Evolutionary conservation across 2,113 vertebrate species (phyloP).

Genomic region (Etheostoma spectabile): DNA sequence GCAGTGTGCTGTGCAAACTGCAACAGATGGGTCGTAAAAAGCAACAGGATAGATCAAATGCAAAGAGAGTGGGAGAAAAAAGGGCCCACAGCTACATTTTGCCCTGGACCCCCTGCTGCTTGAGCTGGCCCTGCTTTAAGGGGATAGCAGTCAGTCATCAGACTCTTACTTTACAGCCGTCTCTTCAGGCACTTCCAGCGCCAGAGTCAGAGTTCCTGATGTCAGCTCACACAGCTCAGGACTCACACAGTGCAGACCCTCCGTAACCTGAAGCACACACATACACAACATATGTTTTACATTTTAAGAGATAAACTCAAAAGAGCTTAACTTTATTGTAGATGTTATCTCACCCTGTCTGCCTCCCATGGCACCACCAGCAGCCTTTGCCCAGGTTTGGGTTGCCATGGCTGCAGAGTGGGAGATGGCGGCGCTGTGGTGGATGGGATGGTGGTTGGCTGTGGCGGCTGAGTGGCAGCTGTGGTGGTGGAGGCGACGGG

Average conservation of each 20-base stretch:
- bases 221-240: slow-evolving; percentile 91
- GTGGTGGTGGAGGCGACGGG: slow-evolving; percentile 74
- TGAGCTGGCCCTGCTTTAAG: slow-evolving; percentile 1
- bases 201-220: slow-evolving; percentile 88
- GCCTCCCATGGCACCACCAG: slow-evolving; percentile 93
- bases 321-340: neutral
- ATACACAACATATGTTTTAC: slow-evolving; percentile 30
- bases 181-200: slow-evolving; percentile 93
- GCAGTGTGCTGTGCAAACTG: slow-evolving; percentile 1
- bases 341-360: slow-evolving; percentile 87
- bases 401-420: slow-evolving; percentile 91
- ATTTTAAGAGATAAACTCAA: slow-evolving; percentile 7
- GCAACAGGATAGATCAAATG: neutral
- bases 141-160: neutral
- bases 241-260: slow-evolving; percentile 91
- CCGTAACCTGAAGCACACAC: slow-evolving; percentile 84
- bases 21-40: neutral
- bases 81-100: neutral
- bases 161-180: slow-evolving; percentile 94
- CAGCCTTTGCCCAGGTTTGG: slow-evolving; percentile 90
- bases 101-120: neutral
- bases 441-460: slow-evolving; percentile 80
- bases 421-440: slow-evolving; percentile 79
- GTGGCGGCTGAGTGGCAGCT: slow-evolving; percentile 84
- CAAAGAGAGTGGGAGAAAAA: neutral